Evolutionary conservation across 2,797 vertebrate species (phyloP), one percentile per base, ranked within the genome.

Genomic region (Ctenosaura bakeri): DNA sequence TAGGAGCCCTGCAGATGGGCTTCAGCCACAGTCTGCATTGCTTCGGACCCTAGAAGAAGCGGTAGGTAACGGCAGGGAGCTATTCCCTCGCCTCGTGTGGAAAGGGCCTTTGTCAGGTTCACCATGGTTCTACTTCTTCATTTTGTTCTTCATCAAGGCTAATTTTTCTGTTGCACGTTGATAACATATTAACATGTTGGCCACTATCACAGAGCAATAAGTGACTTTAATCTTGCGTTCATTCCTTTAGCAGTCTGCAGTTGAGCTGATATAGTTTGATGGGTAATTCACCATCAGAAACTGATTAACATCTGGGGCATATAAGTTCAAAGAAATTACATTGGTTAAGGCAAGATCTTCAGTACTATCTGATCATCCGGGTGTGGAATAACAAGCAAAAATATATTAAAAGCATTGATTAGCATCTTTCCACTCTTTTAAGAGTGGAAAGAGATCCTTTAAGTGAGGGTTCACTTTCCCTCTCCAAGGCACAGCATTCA

Each of bases 331-430:
- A 92, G 85, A 88, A 92, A 91, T 6, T 32, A 88, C 50, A 71
- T 66, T 88, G 42, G 88, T 87, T 16, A 46, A 62, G 50, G 77
- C 74, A 82, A 56, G 14, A 59, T 32, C 78, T 73, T 81, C 52
- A 80, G 42, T 73, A 20, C 79, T 83, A 1, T 3, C 84, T 91
- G 85, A 88, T 64, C 86, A 71, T 74, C 88, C 13, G 35, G 8
- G 82, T 86, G 79, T 87, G 59, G 54, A 89, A 88, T 22, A 93
- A 91, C 74, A 35, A 83, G 76, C 83, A 81, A 83, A 64, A 93
- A 87, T 87, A 12, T 73, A 32, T 69, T 16, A 54, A 13, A 89
- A 92, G 76, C 2, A 50, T 42, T 59, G 91, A 59, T 83, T 13
- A 81, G 3, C 14, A 73, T 84, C 86, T 93, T 71, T 77, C 87